Evolutionary conservation across 1,140 invertebrate genomes (phyloP), one percentile per base, ranked within the genome.

Genomic region (Eriosoma lanigerum): DNA sequence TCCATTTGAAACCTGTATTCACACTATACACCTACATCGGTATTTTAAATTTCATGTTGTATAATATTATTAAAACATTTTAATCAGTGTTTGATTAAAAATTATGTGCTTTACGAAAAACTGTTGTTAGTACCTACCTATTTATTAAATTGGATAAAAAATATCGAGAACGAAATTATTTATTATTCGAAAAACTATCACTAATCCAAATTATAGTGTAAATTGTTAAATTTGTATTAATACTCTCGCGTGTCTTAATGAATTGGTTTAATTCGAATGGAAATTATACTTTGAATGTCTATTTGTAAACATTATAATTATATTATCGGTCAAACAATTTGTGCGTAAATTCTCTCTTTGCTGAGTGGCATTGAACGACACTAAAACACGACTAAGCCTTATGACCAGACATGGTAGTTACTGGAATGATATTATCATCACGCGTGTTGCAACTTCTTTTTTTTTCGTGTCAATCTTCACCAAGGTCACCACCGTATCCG

Each of bases 331-430:
- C 66, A 50, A 68, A 66, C 38, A 10, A 15, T 26, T 26, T n/a
- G 52, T 21, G 29, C 29, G 72, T 75, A 58, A 75, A 75, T 56
- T 75, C 68, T 50, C 24, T 78, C 54, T 46, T 78, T 78, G 9
- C 75, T 21, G 75, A 78, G 21, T 60, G 75, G 24, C 75, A 78
- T 78, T 78, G 75, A 78, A 60, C 75, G 75, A 78, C 52, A 60
- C 75, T 62, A 78, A 78, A 76, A 78, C 54, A 78, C 54, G 75
- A 60, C 56, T 60, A 29, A 78, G 56, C 44, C 56, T 62, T 38
- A 78, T 78, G 75, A 78, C 75, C 75, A 78, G 75, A 78, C 75
- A 78, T 78, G 75, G 75, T 78, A 78, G 75, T 78, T 78, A 78
- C 75, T 78, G 56, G 75, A 78, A 78, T 72, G 52, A 72, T 60